Base-by-base conservation (phyloP, 2,888 invertebrate species). In the Bimastos eiseni region DNA sequence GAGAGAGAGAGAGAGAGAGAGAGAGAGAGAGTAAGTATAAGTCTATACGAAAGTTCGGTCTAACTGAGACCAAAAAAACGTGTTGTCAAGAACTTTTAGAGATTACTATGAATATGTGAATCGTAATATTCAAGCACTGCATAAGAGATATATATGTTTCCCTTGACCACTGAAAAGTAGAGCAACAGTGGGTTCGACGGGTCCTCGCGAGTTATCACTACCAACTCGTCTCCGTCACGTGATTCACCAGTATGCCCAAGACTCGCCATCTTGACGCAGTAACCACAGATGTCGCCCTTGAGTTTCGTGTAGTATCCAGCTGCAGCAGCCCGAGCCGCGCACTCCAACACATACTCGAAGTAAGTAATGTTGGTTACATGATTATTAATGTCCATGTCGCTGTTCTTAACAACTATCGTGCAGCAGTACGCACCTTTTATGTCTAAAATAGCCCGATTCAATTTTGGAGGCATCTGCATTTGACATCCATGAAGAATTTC, bases 241-340 rank as follows among this genome's bases (percentile, higher is more conserved):
- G 36, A 34, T 86, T 86, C 86, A 5, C 86, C 19, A 19, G n/a
- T 36, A 86, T 86, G 86, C 86, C 1, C 19, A 33, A 37, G 21
- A 33, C 17, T 37, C 21, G 37, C 34, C 36, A 34, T 86, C 37
- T 84, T 86, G 21, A 86, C 86, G 24, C 86, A 86, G 8, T 36
- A 86, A 0, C 36, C 86, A 37, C 86, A 86, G n/a, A 33, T 36
- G 37, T 86, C 86, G 36, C 86, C 86, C 19, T 86, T 86, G 0
- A 86, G 34, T 34, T 86, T 86, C n/a, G 86, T 86, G 86, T 34
- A 86, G 37, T 86, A 15, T 36, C 86, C 86, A 36, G 36, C 19
- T 19, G 86, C 86, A 86, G 86, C 86, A 34, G 86, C 86, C 86
- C 11, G 86, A 19, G 86, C 86, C 34, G 34, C 86, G 24, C 86